phyloP scores from a whole-genome alignment of 2,797 vertebrate genomes.

The Cuniculus paca region DNA sequence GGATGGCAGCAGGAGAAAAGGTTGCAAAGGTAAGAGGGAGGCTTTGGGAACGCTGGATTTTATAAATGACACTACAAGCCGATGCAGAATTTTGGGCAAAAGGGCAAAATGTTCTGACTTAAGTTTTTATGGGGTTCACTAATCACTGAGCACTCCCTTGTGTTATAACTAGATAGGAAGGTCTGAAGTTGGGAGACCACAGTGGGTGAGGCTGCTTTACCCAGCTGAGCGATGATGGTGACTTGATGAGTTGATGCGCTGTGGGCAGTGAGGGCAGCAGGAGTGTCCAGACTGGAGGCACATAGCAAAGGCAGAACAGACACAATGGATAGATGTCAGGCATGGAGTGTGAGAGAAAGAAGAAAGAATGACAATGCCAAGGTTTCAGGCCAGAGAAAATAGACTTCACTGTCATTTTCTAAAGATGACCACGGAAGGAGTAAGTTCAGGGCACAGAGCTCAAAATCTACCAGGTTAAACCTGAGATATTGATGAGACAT shows the following conservation, averaged over 20 bases:
- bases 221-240: too few relatives aligned
- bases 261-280: not conserved
- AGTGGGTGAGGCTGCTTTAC: not conserved
- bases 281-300: not conserved
- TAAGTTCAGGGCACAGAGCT: not conserved
- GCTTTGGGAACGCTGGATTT: not conserved
- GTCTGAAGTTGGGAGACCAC: not conserved
- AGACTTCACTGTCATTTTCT: not conserved
- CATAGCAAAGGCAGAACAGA: not conserved
- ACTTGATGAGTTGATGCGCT: fast-evolving
- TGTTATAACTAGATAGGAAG: not conserved
- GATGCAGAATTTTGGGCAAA: not conserved
- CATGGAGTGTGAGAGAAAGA: not conserved
- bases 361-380: not conserved
- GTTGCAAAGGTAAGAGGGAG: not conserved
- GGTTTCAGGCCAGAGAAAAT: not conserved
- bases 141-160: not conserved
- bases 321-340: not conserved
- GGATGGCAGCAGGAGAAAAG: not conserved
- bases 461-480: not conserved
- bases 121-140: not conserved
- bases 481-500: not conserved
- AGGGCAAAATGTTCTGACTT: not conserved
- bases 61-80: not conserved
- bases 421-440: not conserved